Conservation (phyloP, 2,113 vertebrate genomes). For the Hirundichthys speculiger region DNA sequence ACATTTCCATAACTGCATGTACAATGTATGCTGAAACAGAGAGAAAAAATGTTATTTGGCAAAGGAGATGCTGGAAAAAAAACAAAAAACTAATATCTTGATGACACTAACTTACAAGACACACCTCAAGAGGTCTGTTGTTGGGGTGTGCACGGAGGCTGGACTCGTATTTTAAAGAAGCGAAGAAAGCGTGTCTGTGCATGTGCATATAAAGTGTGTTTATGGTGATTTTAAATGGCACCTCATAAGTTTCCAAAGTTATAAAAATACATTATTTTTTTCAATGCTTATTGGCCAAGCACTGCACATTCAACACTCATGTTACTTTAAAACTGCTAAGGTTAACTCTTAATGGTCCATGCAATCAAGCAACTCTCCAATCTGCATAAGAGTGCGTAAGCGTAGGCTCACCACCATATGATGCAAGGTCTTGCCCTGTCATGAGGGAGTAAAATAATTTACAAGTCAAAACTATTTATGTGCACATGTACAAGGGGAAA, state of each 20-base stretch:
- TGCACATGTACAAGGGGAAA: conserved; percentile 20
- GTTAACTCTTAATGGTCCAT: conserved; percentile 55
- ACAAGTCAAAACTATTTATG: conserved; percentile 34
- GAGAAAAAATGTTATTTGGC: conserved; percentile 31
- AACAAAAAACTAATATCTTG: conserved; percentile 38
- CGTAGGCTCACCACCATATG: conserved; percentile 17
- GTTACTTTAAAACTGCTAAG: conserved; percentile 33
- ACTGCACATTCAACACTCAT: conserved; percentile 32
- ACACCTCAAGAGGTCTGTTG: conserved; percentile 48
- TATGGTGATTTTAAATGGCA: conserved; percentile 56
- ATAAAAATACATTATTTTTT: conserved; percentile 70
- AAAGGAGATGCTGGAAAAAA: conserved; percentile 70
- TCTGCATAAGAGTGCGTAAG: conserved; percentile 33
- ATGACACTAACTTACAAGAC: conserved; percentile 53
- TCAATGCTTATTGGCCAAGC: conserved; percentile 32
- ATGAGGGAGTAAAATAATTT: conserved; percentile 26
- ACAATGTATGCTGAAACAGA: conserved; percentile 19
- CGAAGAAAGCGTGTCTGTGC: conserved; percentile 25
- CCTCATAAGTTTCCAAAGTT: conserved; percentile 52
- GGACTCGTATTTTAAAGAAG: conserved; percentile 25
- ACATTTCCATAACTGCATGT: not conserved
- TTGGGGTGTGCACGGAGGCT: conserved; percentile 36
- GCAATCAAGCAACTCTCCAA: conserved; percentile 52
- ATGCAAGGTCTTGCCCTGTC: conserved; percentile 43
- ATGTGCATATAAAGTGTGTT: conserved; percentile 15